Conservation (phyloP, 1,140 invertebrate species). For the Cydia strobilella region DNA sequence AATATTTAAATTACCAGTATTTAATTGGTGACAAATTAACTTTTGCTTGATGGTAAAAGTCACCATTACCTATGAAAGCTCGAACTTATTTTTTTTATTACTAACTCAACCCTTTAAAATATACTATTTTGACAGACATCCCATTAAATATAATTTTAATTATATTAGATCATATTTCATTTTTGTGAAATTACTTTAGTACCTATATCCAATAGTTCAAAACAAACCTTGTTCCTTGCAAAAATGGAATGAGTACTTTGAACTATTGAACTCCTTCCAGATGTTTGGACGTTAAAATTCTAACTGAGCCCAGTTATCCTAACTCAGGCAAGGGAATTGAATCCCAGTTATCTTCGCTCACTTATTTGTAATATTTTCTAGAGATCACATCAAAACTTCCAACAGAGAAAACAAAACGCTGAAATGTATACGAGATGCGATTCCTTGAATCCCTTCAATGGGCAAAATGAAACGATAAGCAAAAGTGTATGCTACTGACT, state of each 20-base stretch:
- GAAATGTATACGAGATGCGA: constrained; percentile 47
- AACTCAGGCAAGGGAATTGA: constrained; percentile 2
- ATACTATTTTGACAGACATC: too few relatives aligned
- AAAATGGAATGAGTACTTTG: background rate
- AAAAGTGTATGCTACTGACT: constrained; percentile 42
- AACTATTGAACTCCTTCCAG: background rate
- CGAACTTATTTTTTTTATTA: background rate
- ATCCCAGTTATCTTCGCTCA: background rate
- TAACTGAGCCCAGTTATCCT: background rate
- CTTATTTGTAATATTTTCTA: constrained; percentile 37
- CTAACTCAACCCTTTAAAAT: too few relatives aligned
- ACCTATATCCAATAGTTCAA: too few relatives aligned
- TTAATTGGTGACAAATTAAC: too few relatives aligned
- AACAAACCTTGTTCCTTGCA: background rate
- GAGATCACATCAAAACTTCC: constrained; percentile 63
- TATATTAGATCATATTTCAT: too few relatives aligned
- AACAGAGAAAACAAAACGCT: constrained; percentile 58
- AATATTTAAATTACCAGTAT: background rate
- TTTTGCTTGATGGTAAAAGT: background rate
- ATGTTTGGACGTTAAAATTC: background rate
- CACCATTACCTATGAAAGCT: background rate
- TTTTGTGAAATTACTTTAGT: too few relatives aligned
- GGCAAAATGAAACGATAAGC: constrained; percentile 34
- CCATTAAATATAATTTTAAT: too few relatives aligned
- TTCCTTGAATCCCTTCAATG: constrained; percentile 62